phyloP scores from a whole-genome alignment of 2,888 invertebrate species.

The Lypha dubia region DNA sequence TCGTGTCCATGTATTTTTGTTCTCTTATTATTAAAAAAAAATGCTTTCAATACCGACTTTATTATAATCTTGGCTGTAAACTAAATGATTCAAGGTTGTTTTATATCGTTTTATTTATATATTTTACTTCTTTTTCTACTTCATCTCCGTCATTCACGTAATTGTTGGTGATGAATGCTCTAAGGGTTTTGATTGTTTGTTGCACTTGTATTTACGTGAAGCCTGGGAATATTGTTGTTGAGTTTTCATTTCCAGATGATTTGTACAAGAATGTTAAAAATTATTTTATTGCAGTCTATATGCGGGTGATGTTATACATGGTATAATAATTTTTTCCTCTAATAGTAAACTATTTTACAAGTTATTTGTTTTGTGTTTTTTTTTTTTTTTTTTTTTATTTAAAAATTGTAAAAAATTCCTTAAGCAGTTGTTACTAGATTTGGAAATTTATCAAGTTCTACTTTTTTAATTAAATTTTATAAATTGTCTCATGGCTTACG shows the following conservation, averaged over 20 bases:
- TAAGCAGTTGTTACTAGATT: not conserved
- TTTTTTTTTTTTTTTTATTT: slow-evolving; percentile 7
- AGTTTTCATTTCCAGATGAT: slow-evolving; percentile 39
- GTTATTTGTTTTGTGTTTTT: slow-evolving; percentile 15
- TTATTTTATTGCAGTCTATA: slow-evolving; percentile 35
- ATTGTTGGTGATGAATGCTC: slow-evolving; percentile 71
- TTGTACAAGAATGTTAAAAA: slow-evolving; percentile 34
- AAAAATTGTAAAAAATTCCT: slow-evolving; percentile 3
- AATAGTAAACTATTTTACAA: not conserved
- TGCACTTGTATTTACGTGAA: slow-evolving; percentile 66
- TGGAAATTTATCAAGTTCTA: slow-evolving; percentile 1
- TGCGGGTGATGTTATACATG: slow-evolving; percentile 56
- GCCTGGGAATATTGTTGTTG: slow-evolving; percentile 67
- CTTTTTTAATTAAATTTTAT: not conserved
- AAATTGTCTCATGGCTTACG: not conserved
- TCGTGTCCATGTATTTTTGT: not conserved
- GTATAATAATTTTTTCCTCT: not conserved
- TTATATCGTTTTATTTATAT: slow-evolving; percentile 51
- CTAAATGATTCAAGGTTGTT: slow-evolving; percentile 72
- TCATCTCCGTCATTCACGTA: slow-evolving; percentile 59
- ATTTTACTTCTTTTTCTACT: slow-evolving; percentile 2
- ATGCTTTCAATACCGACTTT: slow-evolving; percentile 22
- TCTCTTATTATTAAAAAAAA: not conserved
- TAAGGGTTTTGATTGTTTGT: slow-evolving; percentile 64
- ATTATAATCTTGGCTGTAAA: slow-evolving; percentile 61